These are phyloP conservation scores for Hypsopygia costalis DNA, from an alignment of 2,888 invertebrate species.

Conservation along the genomic window DNA sequence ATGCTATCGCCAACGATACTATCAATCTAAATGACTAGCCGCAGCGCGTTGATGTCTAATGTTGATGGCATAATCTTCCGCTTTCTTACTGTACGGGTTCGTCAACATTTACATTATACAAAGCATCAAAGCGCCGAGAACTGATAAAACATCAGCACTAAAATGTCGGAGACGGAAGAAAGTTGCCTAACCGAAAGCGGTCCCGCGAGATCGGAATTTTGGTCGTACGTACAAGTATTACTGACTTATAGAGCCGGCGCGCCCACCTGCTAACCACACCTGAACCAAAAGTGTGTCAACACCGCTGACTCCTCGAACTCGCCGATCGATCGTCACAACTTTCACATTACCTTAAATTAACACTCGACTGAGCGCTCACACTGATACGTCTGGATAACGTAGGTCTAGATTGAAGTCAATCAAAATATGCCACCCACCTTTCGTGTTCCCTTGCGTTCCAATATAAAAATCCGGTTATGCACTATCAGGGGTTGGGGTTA, in stretches of 20 bases:
- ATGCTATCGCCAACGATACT: background rate
- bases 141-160: conserved; percentile 20
- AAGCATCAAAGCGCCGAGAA: conserved; percentile 20
- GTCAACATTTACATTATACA: conserved; percentile 19
- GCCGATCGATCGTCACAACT: conserved; percentile 69
- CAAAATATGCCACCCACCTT: conserved; percentile 50
- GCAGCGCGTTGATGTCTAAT: conserved; percentile 74
- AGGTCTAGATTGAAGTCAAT: conserved; percentile 15
- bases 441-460: conserved; percentile 63
- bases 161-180: conserved; percentile 53
- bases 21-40: conserved; percentile 5
- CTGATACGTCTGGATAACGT: conserved; percentile 40
- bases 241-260: conserved; percentile 58
- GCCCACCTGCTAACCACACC: conserved; percentile 74
- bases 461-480: conserved; percentile 69
- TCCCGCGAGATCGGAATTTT: conserved; percentile 72
- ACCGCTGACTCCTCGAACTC: conserved; percentile 65
- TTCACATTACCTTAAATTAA: conserved; percentile 78
- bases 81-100: conserved; percentile 27
- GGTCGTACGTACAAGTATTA: conserved; percentile 55
- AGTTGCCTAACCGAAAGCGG: conserved; percentile 70
- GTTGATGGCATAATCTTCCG: conserved; percentile 37
- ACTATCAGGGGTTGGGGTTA: conserved; percentile 77
- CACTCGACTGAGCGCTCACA: conserved; percentile 44
- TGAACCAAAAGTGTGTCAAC: conserved; percentile 77